A percentile compares a stretch with the other conserved stretches of the same genome.
Evolutionary conservation across 2,888 invertebrate genomes (phyloP).

Genomic region (Euphydryas editha): DNA sequence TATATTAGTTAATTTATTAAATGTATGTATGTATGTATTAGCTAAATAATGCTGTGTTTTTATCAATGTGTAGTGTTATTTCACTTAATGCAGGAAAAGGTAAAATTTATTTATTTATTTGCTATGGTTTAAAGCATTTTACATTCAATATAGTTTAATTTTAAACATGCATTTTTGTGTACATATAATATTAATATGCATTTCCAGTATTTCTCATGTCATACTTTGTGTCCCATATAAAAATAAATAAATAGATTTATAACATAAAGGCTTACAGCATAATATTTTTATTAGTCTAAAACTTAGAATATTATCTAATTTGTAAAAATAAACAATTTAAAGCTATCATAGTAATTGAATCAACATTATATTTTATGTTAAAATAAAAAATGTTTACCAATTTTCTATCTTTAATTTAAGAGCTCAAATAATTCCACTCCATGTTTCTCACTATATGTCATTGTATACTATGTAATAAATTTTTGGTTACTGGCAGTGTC

Average conservation of each 20-base stretch:
- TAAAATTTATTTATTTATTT: too few relatives aligned
- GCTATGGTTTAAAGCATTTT: constrained; percentile 27
- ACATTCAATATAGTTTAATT: constrained; percentile 23
- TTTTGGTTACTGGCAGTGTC: constrained; percentile 42
- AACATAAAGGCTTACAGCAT: background rate
- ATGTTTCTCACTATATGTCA: constrained; percentile 29
- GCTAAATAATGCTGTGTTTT: constrained; percentile 23
- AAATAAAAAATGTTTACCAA: background rate
- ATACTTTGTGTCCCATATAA: background rate
- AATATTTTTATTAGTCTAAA: background rate
- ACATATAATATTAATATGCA: constrained; percentile 20
- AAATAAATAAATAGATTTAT: background rate
- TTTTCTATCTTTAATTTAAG: constrained; percentile 6
- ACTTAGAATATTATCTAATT: background rate
- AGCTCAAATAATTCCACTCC: constrained; percentile 13
- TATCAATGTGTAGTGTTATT: constrained; percentile 24
- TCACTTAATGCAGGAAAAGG: too few relatives aligned
- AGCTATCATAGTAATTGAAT: background rate
- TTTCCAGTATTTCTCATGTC: constrained; percentile 15
- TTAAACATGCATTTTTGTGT: constrained; percentile 31
- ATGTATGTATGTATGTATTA: constrained; percentile 34
- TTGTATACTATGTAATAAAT: constrained; percentile 37
- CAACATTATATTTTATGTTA: background rate
- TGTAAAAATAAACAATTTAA: background rate
- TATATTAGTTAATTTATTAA: constrained; percentile 30